phyloP scores from a whole-genome alignment of 2,797 vertebrate species.

The Rhincodon typus region DNA sequence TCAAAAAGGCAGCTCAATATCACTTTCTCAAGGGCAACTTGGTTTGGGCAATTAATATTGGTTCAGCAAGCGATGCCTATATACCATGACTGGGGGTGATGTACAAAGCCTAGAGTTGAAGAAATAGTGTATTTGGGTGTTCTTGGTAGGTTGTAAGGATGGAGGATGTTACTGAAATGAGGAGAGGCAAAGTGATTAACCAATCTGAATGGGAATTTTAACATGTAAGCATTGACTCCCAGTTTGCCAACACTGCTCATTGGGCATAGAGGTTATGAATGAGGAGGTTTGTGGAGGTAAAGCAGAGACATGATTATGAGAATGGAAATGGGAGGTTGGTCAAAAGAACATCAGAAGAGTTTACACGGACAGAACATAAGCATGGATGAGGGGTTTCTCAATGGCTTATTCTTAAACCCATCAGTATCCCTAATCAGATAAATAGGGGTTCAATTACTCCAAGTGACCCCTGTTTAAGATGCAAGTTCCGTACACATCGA shows the following conservation, averaged over 20 bases:
- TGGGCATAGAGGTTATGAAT: background rate
- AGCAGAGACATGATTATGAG: background rate
- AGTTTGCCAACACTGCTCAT: background rate
- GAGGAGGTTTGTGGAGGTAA: background rate
- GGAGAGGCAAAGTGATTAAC: background rate
- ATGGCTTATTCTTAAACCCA: background rate
- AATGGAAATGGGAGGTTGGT: background rate
- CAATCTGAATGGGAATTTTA: background rate
- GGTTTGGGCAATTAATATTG: too few relatives aligned
- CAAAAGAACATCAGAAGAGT: background rate
- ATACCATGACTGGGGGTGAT: background rate
- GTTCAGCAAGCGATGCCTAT: too few relatives aligned
- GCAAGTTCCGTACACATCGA: background rate
- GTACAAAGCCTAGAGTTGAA: background rate
- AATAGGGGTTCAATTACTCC: background rate
- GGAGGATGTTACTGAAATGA: background rate
- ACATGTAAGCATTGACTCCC: background rate
- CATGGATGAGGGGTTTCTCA: background rate
- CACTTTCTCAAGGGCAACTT: too few relatives aligned
- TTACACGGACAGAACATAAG: background rate
- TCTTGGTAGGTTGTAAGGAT: background rate
- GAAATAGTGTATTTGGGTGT: background rate
- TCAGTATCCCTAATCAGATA: background rate
- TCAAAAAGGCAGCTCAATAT: too few relatives aligned
- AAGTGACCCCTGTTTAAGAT: too few relatives aligned